Conservation (phyloP, 2,888 invertebrate genomes). For the Zhengitettix transpicula region DNA sequence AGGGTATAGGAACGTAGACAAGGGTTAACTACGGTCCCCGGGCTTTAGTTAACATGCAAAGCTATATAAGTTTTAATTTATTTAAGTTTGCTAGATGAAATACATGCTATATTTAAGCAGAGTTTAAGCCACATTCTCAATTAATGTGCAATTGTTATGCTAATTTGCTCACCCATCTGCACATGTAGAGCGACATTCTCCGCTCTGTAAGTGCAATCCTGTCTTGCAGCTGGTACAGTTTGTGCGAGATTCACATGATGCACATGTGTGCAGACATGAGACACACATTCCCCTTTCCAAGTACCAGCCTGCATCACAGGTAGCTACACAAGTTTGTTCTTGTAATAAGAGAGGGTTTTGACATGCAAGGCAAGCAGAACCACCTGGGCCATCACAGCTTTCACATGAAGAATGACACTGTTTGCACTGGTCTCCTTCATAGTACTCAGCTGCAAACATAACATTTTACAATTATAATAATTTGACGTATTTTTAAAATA, state of each 20-base stretch:
- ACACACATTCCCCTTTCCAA: constrained; percentile 56
- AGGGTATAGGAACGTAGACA: too few relatives aligned
- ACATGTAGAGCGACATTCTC: constrained; percentile 65
- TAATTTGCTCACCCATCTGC: constrained; percentile 39
- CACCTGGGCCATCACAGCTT: constrained; percentile 64
- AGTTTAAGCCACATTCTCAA: too few relatives aligned
- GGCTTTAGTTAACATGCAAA: too few relatives aligned
- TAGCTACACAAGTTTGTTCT: constrained; percentile 53
- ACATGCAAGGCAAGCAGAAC: constrained; percentile 56
- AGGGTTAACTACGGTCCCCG: too few relatives aligned
- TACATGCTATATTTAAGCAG: too few relatives aligned
- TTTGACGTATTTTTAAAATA: neutral
- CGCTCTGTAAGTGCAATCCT: constrained; percentile 62
- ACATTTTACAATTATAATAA: too few relatives aligned
- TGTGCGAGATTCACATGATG: constrained; percentile 56
- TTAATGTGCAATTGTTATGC: too few relatives aligned
- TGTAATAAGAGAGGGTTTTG: constrained; percentile 49
- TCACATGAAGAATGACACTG: constrained; percentile 65
- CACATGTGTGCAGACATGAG: constrained; percentile 64
- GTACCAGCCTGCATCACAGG: constrained; percentile 60
- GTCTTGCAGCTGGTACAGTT: constrained; percentile 68
- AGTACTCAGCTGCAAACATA: constrained; percentile 45
- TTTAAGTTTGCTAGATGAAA: too few relatives aligned
- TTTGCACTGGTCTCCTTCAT: constrained; percentile 50
- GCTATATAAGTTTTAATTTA: too few relatives aligned